Percentiles rank a stretch among this genome's conserved stretches.
Conservation (phyloP, 2,888 invertebrate species). For the Ornithoptera priamus region DNA sequence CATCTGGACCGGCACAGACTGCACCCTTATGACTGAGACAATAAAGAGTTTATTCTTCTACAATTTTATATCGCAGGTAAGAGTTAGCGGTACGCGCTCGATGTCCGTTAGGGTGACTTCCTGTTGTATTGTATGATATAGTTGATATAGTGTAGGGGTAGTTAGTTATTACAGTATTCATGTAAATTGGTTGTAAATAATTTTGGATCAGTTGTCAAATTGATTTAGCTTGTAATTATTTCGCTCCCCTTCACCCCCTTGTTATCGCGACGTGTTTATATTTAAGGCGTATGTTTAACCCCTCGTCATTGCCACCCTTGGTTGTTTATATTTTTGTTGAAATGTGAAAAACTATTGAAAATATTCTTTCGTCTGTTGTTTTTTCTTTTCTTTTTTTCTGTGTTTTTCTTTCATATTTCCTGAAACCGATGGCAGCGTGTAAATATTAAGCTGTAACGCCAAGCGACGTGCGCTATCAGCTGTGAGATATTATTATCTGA, state of each 20-base stretch:
- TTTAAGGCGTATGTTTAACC: no score
- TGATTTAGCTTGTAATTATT: slow-evolving; percentile 40
- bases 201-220: slow-evolving; percentile 51
- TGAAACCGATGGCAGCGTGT: slow-evolving; percentile 30
- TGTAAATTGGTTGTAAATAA: slow-evolving; percentile 79
- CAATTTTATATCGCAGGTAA: slow-evolving; percentile 2
- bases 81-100: neutral
- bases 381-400: slow-evolving; percentile 13
- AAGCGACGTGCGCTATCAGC: slow-evolving; percentile 54
- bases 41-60: slow-evolving; percentile 18
- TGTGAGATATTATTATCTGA: slow-evolving; percentile 53
- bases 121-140: slow-evolving; percentile 42
- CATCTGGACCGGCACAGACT: no score
- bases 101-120: slow-evolving; percentile 7
- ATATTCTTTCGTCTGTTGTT: neutral
- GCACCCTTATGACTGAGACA: slow-evolving; percentile 21
- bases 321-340: no score
- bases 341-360: no score
- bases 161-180: slow-evolving; percentile 42
- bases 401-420: slow-evolving; percentile 13
- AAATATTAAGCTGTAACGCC: slow-evolving; percentile 50
- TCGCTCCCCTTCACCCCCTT: slow-evolving; percentile 7
- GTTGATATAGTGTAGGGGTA: slow-evolving; percentile 40
- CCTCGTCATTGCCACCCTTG: no score
- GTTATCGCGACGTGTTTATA: neutral